phyloP scores from a whole-genome alignment of 2,113 vertebrate genomes.

The Antechinus flavipes region DNA sequence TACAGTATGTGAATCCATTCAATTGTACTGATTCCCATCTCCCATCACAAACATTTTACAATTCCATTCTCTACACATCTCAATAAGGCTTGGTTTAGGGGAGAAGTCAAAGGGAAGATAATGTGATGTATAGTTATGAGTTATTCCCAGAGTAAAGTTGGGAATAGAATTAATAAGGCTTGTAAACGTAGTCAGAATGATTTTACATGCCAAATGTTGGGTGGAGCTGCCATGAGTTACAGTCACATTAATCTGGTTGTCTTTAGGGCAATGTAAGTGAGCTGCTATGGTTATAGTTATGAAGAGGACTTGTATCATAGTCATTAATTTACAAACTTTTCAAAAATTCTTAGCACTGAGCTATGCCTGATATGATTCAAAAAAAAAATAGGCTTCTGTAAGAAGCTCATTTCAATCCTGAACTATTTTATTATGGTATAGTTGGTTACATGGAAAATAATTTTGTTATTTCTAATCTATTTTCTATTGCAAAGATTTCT shows the following conservation, averaged over 20 bases:
- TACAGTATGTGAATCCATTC: background rate
- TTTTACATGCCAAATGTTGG: background rate
- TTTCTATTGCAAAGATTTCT: background rate
- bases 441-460: background rate
- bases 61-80: background rate
- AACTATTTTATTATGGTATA: background rate
- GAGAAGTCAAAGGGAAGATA: background rate
- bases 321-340: constrained; percentile 37
- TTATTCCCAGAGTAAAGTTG: background rate
- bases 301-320: background rate
- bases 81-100: background rate
- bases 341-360: background rate
- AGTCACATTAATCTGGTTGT: background rate
- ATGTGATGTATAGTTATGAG: background rate
- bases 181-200: background rate
- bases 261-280: background rate
- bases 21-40: background rate
- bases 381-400: background rate
- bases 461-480: background rate
- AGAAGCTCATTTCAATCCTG: background rate
- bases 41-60: background rate
- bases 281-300: background rate
- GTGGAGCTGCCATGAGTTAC: background rate
- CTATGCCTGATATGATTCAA: background rate
- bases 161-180: background rate